Conservation (phyloP, 2,888 invertebrate species). For the Macrosoma leucophasiata region DNA sequence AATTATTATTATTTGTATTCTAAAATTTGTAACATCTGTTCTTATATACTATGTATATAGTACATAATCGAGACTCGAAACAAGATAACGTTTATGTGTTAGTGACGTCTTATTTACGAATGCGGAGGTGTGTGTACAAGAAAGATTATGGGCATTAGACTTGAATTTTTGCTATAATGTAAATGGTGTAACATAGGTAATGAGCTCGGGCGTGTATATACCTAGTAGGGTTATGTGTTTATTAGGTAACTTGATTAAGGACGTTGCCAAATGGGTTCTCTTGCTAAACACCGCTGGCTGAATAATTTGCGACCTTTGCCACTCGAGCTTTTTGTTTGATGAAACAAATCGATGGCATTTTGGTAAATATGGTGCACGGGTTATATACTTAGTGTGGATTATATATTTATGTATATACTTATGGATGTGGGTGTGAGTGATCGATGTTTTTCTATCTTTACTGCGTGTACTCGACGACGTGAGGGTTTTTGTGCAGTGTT, state of each 20-base stretch:
- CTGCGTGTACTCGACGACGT: slow-evolving; percentile 27
- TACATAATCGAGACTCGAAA: slow-evolving; percentile 32
- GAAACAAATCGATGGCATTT: slow-evolving; percentile 26
- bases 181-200: slow-evolving; percentile 32
- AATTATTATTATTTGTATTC: slow-evolving; percentile 33
- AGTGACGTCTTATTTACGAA: slow-evolving; percentile 35
- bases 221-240: slow-evolving; percentile 44
- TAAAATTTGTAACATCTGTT: slow-evolving; percentile 31
- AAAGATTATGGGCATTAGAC: slow-evolving; percentile 27
- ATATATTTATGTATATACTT: slow-evolving; percentile 23
- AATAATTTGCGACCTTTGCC: slow-evolving; percentile 42
- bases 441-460: slow-evolving; percentile 26
- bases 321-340: slow-evolving; percentile 25
- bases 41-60: slow-evolving; percentile 28
- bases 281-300: slow-evolving; percentile 32
- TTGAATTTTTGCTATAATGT: slow-evolving; percentile 33
- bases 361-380: slow-evolving; percentile 24
- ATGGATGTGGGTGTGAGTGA: slow-evolving; percentile 33
- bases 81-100: slow-evolving; percentile 30
- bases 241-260: slow-evolving; percentile 43
- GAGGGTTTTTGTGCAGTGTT: slow-evolving; percentile 16
- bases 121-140: slow-evolving; percentile 32
- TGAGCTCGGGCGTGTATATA: slow-evolving; percentile 21
- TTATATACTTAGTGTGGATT: slow-evolving; percentile 24
- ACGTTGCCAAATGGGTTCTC: slow-evolving; percentile 39